Conservation (phyloP, 2,113 vertebrate genomes). For the Alces alces region DNA sequence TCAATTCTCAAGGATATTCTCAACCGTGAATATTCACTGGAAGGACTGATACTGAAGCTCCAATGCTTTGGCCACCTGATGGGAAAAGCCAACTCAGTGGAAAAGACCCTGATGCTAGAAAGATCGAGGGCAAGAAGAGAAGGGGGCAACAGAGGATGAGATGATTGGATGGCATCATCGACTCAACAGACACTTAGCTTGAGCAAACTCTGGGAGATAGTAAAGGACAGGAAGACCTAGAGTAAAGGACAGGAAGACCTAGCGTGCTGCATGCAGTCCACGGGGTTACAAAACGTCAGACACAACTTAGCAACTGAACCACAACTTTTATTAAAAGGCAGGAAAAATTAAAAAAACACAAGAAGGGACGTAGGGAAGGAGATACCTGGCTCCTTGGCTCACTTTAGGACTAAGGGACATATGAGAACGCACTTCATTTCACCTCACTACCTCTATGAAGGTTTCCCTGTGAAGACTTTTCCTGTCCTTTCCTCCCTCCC, state of each 20-base stretch:
- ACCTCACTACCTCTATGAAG: not conserved
- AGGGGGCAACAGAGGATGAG: not conserved
- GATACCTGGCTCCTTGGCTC: not conserved
- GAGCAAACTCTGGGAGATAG: not conserved
- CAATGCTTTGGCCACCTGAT: not conserved
- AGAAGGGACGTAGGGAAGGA: fast-evolving
- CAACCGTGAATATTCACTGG: not conserved
- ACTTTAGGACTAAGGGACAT: not conserved
- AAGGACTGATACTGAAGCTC: not conserved
- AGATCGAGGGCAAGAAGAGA: not conserved
- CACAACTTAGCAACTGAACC: not conserved
- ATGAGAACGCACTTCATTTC: not conserved
- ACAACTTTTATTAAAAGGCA: not conserved
- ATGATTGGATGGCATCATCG: not conserved
- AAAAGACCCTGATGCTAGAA: not conserved
- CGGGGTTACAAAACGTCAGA: not conserved
- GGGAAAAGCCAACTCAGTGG: not conserved
- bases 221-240: not conserved
- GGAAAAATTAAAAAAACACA: no score
- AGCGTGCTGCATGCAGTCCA: not conserved
- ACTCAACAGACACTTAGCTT: not conserved
- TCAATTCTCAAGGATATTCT: not conserved
- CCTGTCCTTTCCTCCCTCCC: not conserved
- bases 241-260: not conserved
- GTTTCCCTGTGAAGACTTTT: not conserved